phyloP scores from a whole-genome alignment of 2,113 vertebrate species.

The Leucopternis melanops region DNA sequence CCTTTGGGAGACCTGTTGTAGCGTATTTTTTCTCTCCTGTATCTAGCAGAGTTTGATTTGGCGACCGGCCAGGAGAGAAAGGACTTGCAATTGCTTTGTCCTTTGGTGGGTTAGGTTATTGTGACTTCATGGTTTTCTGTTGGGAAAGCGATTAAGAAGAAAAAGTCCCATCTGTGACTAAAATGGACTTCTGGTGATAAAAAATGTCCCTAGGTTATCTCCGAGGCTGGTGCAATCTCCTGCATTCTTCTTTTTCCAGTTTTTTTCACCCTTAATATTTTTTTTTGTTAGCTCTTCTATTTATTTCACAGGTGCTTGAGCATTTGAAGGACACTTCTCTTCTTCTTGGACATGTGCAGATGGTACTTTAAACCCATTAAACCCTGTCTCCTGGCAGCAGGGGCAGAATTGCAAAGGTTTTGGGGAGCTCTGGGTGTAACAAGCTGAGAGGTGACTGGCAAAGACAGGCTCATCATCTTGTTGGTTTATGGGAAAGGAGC shows the following conservation, averaged over 20 bases:
- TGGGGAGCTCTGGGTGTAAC: not conserved
- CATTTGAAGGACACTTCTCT: not conserved
- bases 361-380: not conserved
- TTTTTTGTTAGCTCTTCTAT: not conserved
- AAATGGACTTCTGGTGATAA: constrained; percentile 52
- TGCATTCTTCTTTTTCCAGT: not conserved
- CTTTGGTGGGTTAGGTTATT: constrained; percentile 32
- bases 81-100: constrained; percentile 42
- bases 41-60: constrained; percentile 7
- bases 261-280: not conserved
- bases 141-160: constrained; percentile 4
- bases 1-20: not conserved
- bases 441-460: not conserved
- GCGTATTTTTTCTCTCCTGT: not conserved
- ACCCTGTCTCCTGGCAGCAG: not conserved
- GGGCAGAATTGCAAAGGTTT: not conserved
- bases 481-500: not conserved
- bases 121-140: constrained; percentile 18
- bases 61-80: not conserved
- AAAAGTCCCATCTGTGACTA: constrained; percentile 29
- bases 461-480: not conserved
- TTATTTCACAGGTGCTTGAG: constrained; percentile 33
- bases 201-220: constrained; percentile 47
- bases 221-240: constrained; percentile 37
- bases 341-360: not conserved